Percentiles rank a stretch among this genome's conserved stretches.
These are phyloP conservation scores for Bhutanitis thaidina DNA, from an alignment of 2,888 invertebrate genomes.

Conservation along the genomic window DNA sequence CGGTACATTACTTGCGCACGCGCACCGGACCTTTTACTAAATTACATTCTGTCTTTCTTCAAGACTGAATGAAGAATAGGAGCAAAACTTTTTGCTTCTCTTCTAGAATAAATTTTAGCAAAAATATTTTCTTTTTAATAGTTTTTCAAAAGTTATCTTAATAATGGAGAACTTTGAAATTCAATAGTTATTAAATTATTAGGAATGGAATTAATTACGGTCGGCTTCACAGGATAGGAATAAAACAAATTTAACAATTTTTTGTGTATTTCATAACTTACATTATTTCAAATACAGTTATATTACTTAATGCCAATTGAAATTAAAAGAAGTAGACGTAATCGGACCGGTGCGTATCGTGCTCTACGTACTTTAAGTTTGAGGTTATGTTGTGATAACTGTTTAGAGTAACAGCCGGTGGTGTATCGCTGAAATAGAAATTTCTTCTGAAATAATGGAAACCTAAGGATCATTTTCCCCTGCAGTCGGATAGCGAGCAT, in stretches of 20 bases:
- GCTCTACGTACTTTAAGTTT: conserved; percentile 62
- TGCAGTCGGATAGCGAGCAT: conserved; percentile 42
- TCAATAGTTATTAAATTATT: too few relatives aligned
- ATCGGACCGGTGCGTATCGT: conserved; percentile 59
- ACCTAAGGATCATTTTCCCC: conserved; percentile 61
- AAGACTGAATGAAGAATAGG: too few relatives aligned
- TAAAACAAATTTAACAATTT: conserved; percentile 64
- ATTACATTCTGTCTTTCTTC: background rate
- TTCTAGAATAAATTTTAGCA: background rate
- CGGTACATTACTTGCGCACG: conserved; percentile 54
- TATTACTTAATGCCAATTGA: conserved; percentile 60
- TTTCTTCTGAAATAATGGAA: conserved; percentile 48
- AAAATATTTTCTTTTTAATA: background rate
- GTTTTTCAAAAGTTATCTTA: too few relatives aligned
- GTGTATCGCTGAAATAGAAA: conserved; percentile 39
- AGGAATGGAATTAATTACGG: background rate
- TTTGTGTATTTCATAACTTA: conserved; percentile 60
- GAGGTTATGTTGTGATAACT: conserved; percentile 79
- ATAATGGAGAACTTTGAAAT: too few relatives aligned
- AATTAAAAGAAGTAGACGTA: conserved; percentile 41
- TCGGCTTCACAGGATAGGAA: conserved; percentile 43
- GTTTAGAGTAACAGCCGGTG: conserved; percentile 64
- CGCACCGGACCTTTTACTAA: conserved; percentile 59
- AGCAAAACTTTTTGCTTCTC: background rate
- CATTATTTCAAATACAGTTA: conserved; percentile 37